Percentiles rank a stretch among this genome's conserved stretches.
Conservation (phyloP, 2,113 vertebrate genomes). For the Gasterosteus aculeatus region DNA sequence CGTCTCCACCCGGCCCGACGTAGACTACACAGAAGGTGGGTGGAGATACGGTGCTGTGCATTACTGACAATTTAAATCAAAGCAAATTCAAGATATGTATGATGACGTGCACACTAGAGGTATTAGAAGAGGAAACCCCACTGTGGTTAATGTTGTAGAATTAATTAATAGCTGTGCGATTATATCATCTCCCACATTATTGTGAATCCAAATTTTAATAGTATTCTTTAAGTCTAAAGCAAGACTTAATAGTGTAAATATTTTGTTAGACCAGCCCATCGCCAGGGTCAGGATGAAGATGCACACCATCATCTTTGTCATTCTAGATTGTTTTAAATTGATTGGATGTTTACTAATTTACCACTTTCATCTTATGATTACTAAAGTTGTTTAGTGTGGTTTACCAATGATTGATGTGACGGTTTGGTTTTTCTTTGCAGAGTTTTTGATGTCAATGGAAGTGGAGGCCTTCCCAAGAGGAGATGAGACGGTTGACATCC, state of each 20-base stretch:
- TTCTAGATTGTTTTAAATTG: no score
- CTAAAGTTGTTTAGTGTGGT: no score
- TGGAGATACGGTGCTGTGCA: background rate
- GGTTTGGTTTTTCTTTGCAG: conserved; percentile 34
- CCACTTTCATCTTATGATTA: no score
- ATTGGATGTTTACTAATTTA: no score
- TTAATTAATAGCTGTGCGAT: background rate
- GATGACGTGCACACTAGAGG: background rate
- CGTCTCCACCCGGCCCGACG: conserved; percentile 85
- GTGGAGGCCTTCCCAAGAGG: conserved; percentile 65
- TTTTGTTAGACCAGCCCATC: background rate
- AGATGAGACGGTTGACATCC: conserved; percentile 61
- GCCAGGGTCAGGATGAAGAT: background rate
- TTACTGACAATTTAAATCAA: background rate
- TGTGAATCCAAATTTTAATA: background rate
- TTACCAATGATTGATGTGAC: background rate
- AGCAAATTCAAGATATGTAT: background rate
- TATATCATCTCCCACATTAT: background rate
- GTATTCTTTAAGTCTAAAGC: background rate
- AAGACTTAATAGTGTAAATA: background rate
- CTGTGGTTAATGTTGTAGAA: background rate
- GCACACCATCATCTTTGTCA: no score
- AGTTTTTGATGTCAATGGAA: conserved; percentile 74
- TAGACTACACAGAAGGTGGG: conserved; percentile 92
- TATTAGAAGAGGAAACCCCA: background rate